Evolutionary conservation across 2,888 invertebrate genomes (phyloP), one percentile per base, ranked within the genome.

Genomic region (Drosophila ezoana): DNA sequence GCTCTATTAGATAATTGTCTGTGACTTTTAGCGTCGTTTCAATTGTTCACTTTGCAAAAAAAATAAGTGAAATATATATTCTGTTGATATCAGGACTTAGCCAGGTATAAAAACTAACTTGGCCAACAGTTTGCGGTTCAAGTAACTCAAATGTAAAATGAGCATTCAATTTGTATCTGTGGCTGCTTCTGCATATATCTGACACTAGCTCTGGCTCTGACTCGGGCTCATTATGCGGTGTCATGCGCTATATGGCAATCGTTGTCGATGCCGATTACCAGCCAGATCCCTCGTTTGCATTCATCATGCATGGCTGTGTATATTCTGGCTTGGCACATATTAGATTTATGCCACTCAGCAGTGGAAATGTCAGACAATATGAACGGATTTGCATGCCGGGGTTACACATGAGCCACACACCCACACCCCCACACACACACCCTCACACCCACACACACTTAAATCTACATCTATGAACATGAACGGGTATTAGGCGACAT

Each of bases 301-400:
- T 63, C 70, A 74, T 64, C 58, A 65, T 60, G 58, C 62, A 43
- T 43, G 40, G 11, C 47, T 45, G 48, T 62, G 58, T 56, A 49
- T 48, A 28, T 43, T 54, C n/a, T 20, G 53, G 70, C 73, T 57
- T 49, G 51, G 44, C 49, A 49, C 52, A 56, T 68, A 54, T 68
- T 66, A 73, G 88, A 85, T 82, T 79, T 87, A 74, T 76, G 71
- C 60, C 82, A 70, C 64, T 85, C 74, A 68, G 53, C 69, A 43
- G 44, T 63, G 72, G 70, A 70, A 70, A 76, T 63, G 70, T 51
- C 69, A 60, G 62, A 79, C 83, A 87, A 87, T 85, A 59, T 69
- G 40, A 9, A 11, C 45, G 59, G 63, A 84, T 81, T 82, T 78
- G 70, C 63, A 72, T 63, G 59, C 52, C 44, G 57, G 56, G 72